A percentile compares a stretch with the other conserved stretches of the same genome.
phyloP scores from a whole-genome alignment of 1,140 invertebrate genomes.

The Antheraea mylitta region DNA sequence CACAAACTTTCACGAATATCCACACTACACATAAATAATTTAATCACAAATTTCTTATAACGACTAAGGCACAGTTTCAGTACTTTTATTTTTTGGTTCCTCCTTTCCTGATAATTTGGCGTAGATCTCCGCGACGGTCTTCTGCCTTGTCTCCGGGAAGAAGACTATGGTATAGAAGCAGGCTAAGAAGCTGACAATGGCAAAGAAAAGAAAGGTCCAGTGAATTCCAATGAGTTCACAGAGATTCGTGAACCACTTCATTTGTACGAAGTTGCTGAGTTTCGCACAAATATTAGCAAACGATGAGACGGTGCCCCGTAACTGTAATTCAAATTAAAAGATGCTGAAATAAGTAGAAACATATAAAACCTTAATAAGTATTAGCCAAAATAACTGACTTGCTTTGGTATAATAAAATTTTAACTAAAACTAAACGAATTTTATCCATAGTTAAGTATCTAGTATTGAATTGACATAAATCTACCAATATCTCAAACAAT shows the following conservation, averaged over 20 bases:
- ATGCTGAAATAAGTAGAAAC: not conserved
- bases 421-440: no score
- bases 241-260: conserved; percentile 65
- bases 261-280: conserved; percentile 66
- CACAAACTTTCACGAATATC: not conserved
- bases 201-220: conserved; percentile 65
- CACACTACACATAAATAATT: not conserved
- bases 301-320: conserved; percentile 64
- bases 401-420: no score
- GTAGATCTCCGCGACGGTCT: conserved; percentile 65
- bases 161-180: conserved; percentile 52
- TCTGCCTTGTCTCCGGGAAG: conserved; percentile 64
- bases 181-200: conserved; percentile 53
- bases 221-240: conserved; percentile 63
- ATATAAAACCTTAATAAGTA: no score
- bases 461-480: no score
- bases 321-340: conserved; percentile 35
- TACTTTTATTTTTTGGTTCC: conserved; percentile 39
- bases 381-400: no score
- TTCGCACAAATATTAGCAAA: conserved; percentile 68
- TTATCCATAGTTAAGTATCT: no score
- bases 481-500: no score
- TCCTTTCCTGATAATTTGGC: conserved; percentile 44
- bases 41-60: not conserved
- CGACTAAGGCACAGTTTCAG: conserved; percentile 37